Percentiles rank a stretch among this genome's conserved stretches.
Conservation (phyloP, 2,113 vertebrate species). For the Gila orcuttii region DNA sequence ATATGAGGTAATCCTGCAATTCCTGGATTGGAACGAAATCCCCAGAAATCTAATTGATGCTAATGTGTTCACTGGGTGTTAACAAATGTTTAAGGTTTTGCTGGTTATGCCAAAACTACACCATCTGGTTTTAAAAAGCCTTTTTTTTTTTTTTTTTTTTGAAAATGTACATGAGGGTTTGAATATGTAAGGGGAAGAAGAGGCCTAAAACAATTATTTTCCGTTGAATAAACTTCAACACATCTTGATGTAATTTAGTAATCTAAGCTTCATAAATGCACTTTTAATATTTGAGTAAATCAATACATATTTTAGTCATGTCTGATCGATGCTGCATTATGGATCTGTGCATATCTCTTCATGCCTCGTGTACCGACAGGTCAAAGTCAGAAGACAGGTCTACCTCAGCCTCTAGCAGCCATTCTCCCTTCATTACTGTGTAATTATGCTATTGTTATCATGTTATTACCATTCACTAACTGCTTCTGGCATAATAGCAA, state of each 20-base stretch:
- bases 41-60: background rate
- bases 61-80: background rate
- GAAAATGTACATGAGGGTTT: background rate
- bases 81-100: constrained; percentile 16
- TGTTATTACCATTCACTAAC: constrained; percentile 36
- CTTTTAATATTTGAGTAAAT: constrained; percentile 19
- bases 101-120: background rate
- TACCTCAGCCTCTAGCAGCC: background rate
- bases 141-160: background rate
- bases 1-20: background rate
- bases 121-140: background rate
- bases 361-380: background rate
- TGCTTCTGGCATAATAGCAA: constrained; percentile 15
- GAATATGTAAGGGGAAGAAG: background rate
- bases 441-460: constrained; percentile 34
- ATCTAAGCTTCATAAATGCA: constrained; percentile 32
- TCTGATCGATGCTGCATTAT: constrained; percentile 10
- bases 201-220: background rate
- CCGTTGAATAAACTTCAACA: too few relatives aligned
- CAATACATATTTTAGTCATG: background rate
- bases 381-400: constrained; percentile 12
- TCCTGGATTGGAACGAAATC: background rate
- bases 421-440: constrained; percentile 18
- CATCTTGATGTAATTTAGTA: background rate
- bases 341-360: constrained; percentile 1